These are phyloP conservation scores for Eclectus roratus DNA, from an alignment of 2,113 vertebrate species.

Conservation along the genomic window DNA sequence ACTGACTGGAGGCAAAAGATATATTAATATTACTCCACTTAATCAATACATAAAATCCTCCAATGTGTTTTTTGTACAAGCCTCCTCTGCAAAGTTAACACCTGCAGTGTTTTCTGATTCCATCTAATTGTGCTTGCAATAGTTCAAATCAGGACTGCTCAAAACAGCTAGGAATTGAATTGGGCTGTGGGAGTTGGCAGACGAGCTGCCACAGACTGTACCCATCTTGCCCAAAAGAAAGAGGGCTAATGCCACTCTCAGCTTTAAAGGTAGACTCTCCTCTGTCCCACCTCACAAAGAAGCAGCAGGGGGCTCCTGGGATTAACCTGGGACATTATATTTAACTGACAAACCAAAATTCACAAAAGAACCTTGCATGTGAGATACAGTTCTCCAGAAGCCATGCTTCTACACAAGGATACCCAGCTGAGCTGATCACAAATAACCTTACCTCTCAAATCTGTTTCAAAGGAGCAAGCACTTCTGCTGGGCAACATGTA, in stretches of 20 bases:
- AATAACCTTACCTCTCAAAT: neutral
- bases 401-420: neutral
- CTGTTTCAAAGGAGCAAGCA: neutral
- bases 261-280: neutral
- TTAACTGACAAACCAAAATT: neutral
- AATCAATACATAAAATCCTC: conserved; percentile 83
- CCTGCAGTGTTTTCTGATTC: conserved; percentile 65
- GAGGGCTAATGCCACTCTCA: neutral
- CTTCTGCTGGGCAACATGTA: neutral
- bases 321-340: neutral
- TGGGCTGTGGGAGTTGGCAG: rapidly evolving
- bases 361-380: rapidly evolving
- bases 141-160: neutral
- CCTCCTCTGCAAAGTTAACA: conserved; percentile 63
- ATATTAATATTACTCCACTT: conserved; percentile 82
- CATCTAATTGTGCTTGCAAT: conserved; percentile 47
- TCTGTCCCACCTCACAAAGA: neutral
- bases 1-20: conserved; percentile 78
- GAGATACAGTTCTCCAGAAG: neutral
- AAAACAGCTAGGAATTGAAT: conserved; percentile 5
- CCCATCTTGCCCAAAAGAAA: neutral
- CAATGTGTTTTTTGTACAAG: conserved; percentile 71
- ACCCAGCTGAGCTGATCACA: neutral
- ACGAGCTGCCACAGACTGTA: neutral
- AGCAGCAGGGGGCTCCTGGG: neutral